These are phyloP conservation scores for Rana temporaria DNA, from an alignment of 2,113 vertebrate genomes.

Conservation along the genomic window DNA sequence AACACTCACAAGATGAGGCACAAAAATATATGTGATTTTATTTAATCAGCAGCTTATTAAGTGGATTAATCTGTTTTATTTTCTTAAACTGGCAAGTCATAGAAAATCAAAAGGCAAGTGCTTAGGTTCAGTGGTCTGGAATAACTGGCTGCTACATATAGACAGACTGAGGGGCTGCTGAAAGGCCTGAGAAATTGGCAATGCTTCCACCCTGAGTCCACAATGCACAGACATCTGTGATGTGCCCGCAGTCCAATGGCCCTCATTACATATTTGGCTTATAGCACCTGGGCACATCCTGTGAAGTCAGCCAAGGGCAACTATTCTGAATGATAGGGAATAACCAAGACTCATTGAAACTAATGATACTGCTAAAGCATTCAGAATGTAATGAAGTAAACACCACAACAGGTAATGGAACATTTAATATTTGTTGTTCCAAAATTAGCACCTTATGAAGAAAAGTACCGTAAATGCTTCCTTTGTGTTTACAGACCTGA, in stretches of 20 bases:
- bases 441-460: too few relatives aligned
- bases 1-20: too few relatives aligned
- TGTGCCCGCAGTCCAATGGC: constrained; percentile 73
- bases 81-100: constrained; percentile 23
- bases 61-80: constrained; percentile 52
- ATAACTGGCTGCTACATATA: constrained; percentile 66
- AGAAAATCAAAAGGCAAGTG: constrained; percentile 69
- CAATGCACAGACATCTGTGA: constrained; percentile 74
- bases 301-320: constrained; percentile 70
- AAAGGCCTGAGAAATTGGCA: constrained; percentile 70
- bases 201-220: constrained; percentile 64
- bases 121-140: constrained; percentile 72
- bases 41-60: constrained; percentile 16
- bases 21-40: too few relatives aligned
- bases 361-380: constrained; percentile 52
- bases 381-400: not conserved
- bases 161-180: constrained; percentile 63
- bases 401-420: not conserved
- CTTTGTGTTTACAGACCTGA: too few relatives aligned
- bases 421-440: not conserved
- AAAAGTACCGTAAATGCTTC: too few relatives aligned
- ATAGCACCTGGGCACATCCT: constrained; percentile 74
- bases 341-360: constrained; percentile 74
- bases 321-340: constrained; percentile 71
- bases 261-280: constrained; percentile 71